Base-by-base conservation (phyloP, 2,888 invertebrate species). In the Melieria picta region DNA sequence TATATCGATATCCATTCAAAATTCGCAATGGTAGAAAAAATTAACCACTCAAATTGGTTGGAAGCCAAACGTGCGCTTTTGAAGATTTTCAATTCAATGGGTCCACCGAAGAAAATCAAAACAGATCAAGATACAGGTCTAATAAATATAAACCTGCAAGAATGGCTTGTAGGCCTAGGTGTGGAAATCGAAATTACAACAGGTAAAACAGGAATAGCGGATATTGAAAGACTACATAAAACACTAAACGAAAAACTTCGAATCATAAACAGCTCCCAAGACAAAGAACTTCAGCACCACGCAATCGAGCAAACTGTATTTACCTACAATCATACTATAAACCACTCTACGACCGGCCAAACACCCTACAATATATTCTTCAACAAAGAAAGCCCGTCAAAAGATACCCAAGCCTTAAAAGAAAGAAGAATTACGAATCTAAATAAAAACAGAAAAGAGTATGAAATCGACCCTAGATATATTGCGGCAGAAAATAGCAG, bases 1-100 rank as follows among this genome's bases (percentile, higher is more conserved):
- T 74, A 73, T 65, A 75, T 72, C 13, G 74, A 74, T 50, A 11
- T 73, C 30, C 65, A 50, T 61, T 75, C 74, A 3, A 74, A 73
- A 67, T 73, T 72, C 47, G 74, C 71, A 45, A 72, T 63, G 69
- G 71, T n/a, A 7, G 73, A 74, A 65, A 48, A 61, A 50, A 56
- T 71, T 11, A n/a, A 64, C 46, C 58, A 68, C 50, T n/a, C n/a
- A n/a, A n/a, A n/a, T n/a, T n/a, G n/a, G n/a, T n/a, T n/a, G n/a
- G n/a, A n/a, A n/a, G n/a, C n/a, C n/a, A n/a, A n/a, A n/a, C n/a
- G n/a, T n/a, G n/a, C n/a, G n/a, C n/a, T n/a, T n/a, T n/a, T n/a
- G 42, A 68, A 68, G 65, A 16, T 72, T 46, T 72, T 72, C 68
- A 71, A 69, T 52, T 60, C 52, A n/a, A 69, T 69, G 69, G 72